A percentile compares a stretch with the other conserved stretches of the same genome.
These are phyloP conservation scores for Meloidogyne exigua DNA, from an alignment of 1,140 invertebrate species.

Conservation along the genomic window DNA sequence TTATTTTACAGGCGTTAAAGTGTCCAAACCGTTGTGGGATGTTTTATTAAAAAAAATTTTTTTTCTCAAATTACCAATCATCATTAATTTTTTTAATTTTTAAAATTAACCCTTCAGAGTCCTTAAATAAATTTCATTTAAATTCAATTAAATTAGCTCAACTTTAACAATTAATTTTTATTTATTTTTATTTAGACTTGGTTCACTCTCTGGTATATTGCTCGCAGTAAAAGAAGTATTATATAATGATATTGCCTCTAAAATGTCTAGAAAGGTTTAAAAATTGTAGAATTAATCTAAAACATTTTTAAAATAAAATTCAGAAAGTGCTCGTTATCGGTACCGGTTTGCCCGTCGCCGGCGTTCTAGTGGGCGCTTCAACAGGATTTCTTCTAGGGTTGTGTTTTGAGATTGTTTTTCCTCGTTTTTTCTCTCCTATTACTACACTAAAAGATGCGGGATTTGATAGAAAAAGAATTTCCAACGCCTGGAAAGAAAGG, in stretches of 20 bases:
- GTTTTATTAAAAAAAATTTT: too few species aligned
- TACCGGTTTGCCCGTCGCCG: neutral
- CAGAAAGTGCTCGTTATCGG: neutral
- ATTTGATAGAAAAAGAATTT: neutral
- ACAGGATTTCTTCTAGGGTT: neutral
- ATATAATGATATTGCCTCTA: neutral
- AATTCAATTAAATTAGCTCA: too few species aligned
- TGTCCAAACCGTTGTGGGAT: too few species aligned
- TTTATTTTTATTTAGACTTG: too few species aligned
- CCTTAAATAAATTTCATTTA: too few species aligned
- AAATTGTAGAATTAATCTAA: neutral
- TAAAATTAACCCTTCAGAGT: too few species aligned
- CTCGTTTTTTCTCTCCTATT: neutral
- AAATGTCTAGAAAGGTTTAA: neutral
- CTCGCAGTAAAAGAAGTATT: neutral
- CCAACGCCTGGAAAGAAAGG: neutral
- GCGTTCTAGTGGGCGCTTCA: neutral
- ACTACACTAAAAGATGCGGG: neutral
- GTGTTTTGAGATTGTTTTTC: neutral
- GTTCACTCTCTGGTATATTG: neutral
- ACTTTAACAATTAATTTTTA: too few species aligned
- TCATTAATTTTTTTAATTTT: too few species aligned
- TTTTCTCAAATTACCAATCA: too few species aligned
- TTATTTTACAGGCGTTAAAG: too few species aligned
- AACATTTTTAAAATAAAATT: neutral